phyloP scores from a whole-genome alignment of 2,797 vertebrate genomes.

The Neosilurus hyrtlii region DNA sequence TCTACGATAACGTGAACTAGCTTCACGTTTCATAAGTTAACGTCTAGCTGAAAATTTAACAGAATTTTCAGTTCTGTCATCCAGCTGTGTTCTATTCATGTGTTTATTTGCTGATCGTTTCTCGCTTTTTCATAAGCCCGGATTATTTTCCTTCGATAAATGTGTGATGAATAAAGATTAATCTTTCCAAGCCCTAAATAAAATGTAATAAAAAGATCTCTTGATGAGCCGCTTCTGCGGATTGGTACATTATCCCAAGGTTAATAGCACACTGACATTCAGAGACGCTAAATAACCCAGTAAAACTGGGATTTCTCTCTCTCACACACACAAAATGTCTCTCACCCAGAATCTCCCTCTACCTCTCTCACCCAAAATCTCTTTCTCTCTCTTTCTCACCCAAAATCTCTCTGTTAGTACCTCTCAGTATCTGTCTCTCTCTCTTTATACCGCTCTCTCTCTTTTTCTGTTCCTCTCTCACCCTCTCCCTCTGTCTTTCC shows the following conservation, averaged over 20 bases:
- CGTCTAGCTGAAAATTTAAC: no score
- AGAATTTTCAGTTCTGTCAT: no score
- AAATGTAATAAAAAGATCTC: conserved; percentile 64
- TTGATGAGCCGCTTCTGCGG: conserved; percentile 60
- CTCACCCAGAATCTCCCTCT: no score
- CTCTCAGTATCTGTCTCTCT: not conserved
- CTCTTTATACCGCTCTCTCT: conserved; percentile 34
- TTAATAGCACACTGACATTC: conserved; percentile 70
- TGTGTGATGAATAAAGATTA: not conserved
- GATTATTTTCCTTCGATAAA: not conserved
- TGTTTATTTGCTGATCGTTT: no score
- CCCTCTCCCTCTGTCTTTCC: not conserved
- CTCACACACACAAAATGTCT: conserved; percentile 53
- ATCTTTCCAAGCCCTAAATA: not conserved
- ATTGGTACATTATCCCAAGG: conserved; percentile 67
- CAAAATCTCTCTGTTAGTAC: not conserved
- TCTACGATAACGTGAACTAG: no score
- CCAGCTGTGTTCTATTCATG: no score
- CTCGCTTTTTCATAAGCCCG: not conserved
- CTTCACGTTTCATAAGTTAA: no score
- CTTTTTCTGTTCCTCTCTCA: conserved; percentile 32
- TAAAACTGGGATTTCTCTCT: conserved; percentile 67
- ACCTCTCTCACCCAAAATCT: not conserved
- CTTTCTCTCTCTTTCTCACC: not conserved
- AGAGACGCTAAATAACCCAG: conserved; percentile 70